These are phyloP conservation scores for Dolichallabes microphthalmus DNA, from an alignment of 2,113 vertebrate genomes.

Conservation along the genomic window DNA sequence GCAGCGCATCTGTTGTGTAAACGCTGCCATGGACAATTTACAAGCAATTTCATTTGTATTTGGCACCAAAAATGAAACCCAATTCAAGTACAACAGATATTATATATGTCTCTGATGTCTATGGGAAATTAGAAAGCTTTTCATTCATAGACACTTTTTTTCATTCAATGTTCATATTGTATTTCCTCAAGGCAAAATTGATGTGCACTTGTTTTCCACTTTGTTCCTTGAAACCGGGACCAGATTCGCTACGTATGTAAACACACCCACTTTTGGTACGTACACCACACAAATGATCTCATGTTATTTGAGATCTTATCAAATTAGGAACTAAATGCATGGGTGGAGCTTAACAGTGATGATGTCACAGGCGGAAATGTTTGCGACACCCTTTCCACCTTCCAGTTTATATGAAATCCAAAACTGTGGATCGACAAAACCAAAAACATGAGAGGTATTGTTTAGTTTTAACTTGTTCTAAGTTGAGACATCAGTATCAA, in stretches of 20 bases:
- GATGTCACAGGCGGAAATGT: background rate
- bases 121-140: background rate
- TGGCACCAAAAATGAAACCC: background rate
- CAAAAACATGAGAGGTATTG: background rate
- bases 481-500: conserved; percentile 9
- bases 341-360: background rate
- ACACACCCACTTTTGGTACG: background rate
- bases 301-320: background rate
- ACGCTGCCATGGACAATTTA: background rate
- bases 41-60: background rate
- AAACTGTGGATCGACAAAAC: background rate
- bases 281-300: background rate
- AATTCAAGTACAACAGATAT: too few species aligned
- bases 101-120: background rate
- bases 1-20: background rate
- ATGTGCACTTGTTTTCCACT: background rate
- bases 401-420: background rate
- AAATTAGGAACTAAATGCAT: background rate
- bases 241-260: background rate
- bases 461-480: background rate
- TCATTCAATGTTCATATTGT: background rate
- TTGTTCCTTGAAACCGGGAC: background rate
- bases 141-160: background rate
- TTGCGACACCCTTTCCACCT: background rate
- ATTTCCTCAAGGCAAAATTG: background rate